Percentiles rank a stretch among this genome's conserved stretches.
phyloP scores from a whole-genome alignment of 2,888 invertebrate genomes.

The Andrena haemorrhoa region DNA sequence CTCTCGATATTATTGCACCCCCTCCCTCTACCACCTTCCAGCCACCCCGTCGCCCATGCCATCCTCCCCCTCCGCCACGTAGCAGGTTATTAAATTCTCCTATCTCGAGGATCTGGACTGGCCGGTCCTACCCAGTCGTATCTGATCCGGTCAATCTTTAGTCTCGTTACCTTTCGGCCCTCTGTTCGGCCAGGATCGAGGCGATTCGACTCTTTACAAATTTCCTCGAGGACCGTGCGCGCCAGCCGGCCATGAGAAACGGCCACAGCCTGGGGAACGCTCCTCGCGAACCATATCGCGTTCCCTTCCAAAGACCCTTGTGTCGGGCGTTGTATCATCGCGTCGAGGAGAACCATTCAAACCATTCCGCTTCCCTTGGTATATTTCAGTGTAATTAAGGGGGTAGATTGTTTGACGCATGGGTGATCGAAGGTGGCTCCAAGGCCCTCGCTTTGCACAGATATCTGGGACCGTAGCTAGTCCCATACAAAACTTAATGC shows the following conservation, averaged over 20 bases:
- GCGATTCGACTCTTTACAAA: constrained; percentile 66
- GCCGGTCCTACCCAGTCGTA: constrained; percentile 78
- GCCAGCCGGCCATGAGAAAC: constrained; percentile 18
- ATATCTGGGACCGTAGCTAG: too few relatives aligned
- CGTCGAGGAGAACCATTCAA: too few relatives aligned
- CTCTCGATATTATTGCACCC: constrained; percentile 84
- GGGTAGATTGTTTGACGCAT: too few relatives aligned
- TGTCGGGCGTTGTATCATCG: too few relatives aligned
- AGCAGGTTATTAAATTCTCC: constrained; percentile 84
- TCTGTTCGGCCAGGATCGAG: constrained; percentile 54
- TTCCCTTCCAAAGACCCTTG: too few relatives aligned
- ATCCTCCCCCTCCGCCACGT: constrained; percentile 59
- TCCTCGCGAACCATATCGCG: not conserved
- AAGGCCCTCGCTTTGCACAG: too few relatives aligned
- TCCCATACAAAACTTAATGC: too few relatives aligned
- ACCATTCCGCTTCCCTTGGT: too few relatives aligned
- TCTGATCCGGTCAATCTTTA: constrained; percentile 81
- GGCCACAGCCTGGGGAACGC: not conserved
- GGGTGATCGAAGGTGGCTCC: too few relatives aligned
- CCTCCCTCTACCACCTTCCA: constrained; percentile 65
- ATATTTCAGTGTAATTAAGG: too few relatives aligned
- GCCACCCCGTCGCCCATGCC: constrained; percentile 55
- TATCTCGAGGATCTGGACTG: constrained; percentile 83
- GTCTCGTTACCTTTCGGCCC: constrained; percentile 78
- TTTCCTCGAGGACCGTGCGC: constrained; percentile 48